Percentiles rank a stretch among this genome's conserved stretches.
Evolutionary conservation across 2,888 invertebrate species (phyloP).

Genomic region (Pachydiplax longipennis): DNA sequence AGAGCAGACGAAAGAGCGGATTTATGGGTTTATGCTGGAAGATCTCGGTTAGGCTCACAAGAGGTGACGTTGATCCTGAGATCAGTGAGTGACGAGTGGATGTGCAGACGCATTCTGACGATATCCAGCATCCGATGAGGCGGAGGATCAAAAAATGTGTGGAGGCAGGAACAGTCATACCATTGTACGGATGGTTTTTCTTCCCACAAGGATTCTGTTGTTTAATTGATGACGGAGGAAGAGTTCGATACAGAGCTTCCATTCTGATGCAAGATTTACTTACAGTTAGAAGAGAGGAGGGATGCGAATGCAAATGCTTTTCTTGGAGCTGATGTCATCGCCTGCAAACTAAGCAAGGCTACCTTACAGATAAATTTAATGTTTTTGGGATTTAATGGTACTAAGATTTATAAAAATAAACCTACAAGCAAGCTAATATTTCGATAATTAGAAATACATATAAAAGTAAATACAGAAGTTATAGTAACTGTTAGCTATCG

Average conservation of each 20-base stretch:
- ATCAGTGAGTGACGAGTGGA: background rate
- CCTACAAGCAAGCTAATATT: too few species aligned
- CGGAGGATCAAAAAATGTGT: background rate
- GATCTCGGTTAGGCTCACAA: background rate
- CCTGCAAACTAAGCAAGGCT: too few species aligned
- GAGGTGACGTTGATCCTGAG: constrained; percentile 21
- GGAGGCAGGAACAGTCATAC: background rate
- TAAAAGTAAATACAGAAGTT: too few species aligned
- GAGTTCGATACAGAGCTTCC: background rate
- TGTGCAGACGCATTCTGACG: background rate
- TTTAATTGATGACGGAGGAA: background rate
- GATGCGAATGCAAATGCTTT: too few species aligned
- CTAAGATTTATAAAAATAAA: too few species aligned
- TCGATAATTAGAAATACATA: too few species aligned
- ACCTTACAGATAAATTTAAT: too few species aligned
- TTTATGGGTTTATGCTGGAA: constrained; percentile 20
- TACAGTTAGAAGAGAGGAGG: background rate
- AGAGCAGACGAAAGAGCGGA: background rate
- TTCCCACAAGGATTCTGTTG: background rate
- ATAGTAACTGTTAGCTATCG: too few species aligned
- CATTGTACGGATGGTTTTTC: background rate
- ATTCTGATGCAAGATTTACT: background rate
- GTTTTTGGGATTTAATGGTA: too few species aligned
- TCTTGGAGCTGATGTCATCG: too few species aligned
- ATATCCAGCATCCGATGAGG: background rate